Conservation (phyloP, 2,888 invertebrate species). For the Dromius quadrimaculatus region DNA sequence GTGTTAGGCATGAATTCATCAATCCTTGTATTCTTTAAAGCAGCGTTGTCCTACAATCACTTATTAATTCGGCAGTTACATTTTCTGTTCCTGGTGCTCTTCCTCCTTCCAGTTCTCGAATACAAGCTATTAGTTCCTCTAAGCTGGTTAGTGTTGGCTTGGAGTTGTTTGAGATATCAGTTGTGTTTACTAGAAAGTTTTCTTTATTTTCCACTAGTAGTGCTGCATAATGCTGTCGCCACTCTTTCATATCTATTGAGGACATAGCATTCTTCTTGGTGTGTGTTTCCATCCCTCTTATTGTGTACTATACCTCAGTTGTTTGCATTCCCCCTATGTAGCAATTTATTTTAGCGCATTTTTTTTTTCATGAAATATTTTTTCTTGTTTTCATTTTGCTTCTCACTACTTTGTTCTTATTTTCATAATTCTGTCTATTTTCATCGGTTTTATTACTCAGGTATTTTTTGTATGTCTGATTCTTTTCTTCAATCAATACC, state of each 20-base stretch:
- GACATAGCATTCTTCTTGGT: too few relatives aligned
- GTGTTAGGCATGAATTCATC: background rate
- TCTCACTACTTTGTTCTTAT: too few relatives aligned
- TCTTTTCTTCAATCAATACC: too few relatives aligned
- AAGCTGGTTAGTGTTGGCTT: background rate
- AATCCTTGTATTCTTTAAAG: background rate
- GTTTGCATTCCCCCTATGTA: too few relatives aligned
- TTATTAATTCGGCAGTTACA: background rate
- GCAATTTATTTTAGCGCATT: too few relatives aligned
- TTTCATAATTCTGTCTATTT: too few relatives aligned
- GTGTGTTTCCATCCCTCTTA: too few relatives aligned
- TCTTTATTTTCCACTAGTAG: background rate
- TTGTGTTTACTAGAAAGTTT: background rate
- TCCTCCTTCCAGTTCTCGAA: conserved; percentile 10
- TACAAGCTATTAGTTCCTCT: conserved; percentile 9
- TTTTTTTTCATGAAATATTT: too few relatives aligned
- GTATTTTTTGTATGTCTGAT: too few relatives aligned
- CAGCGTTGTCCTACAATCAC: background rate
- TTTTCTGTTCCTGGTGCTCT: conserved; percentile 8
- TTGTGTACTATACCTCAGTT: too few relatives aligned
- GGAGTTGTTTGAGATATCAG: background rate
- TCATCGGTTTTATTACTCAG: too few relatives aligned
- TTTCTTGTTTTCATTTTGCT: too few relatives aligned
- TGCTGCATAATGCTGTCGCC: background rate
- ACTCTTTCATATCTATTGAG: background rate